Base-by-base conservation (phyloP, 1,140 invertebrate species). In the Andrena cerasifolii region DNA sequence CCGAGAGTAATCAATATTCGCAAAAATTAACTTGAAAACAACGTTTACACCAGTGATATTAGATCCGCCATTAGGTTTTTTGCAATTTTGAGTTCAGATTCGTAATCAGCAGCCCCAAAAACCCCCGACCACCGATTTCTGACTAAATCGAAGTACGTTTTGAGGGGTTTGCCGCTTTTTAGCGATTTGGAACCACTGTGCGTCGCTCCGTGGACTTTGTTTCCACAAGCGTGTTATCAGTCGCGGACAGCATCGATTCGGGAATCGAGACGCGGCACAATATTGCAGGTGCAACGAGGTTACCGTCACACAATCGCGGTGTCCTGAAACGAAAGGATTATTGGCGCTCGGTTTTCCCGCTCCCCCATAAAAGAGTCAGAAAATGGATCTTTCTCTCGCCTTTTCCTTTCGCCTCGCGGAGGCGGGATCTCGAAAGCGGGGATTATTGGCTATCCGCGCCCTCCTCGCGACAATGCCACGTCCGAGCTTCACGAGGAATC, bases 361-460 rank as follows among this genome's bases (percentile, higher is more conserved):
- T 10, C n/a, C 51, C 1, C 12, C 2, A 28, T 14, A 10, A 31
- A 56, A 6, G n/a, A 71, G 28, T n/a, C 7, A 1, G 24, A 2
- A 28, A 58, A 58, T 58, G 67, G 24, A 70, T 28, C 8, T 8
- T n/a, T 51, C n/a, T 24, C 18, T 21, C n/a, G 0, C n/a, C 6
- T 8, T n/a, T 51, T 8, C n/a, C 3, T 6, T 16, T 16, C 12
- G 18, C n/a, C 47, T 49, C 31, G 31, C 49, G 53, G 1, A 14
- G 18, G 24, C 10, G n/a, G 36, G 45, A 31, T 71, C 54, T 71
- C 36, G 28, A 59, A 31, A 31, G 18, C 53, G 26, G 6, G 36
- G 28, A 71, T 72, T 61, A 72, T 72, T 72, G 54, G 40, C 54
- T 47, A 33, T 71, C 14, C n/a, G 36, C 14, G 3, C 14, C 45